These are phyloP conservation scores for Sylvia borin DNA, from an alignment of 2,797 vertebrate genomes.

Conservation along the genomic window DNA sequence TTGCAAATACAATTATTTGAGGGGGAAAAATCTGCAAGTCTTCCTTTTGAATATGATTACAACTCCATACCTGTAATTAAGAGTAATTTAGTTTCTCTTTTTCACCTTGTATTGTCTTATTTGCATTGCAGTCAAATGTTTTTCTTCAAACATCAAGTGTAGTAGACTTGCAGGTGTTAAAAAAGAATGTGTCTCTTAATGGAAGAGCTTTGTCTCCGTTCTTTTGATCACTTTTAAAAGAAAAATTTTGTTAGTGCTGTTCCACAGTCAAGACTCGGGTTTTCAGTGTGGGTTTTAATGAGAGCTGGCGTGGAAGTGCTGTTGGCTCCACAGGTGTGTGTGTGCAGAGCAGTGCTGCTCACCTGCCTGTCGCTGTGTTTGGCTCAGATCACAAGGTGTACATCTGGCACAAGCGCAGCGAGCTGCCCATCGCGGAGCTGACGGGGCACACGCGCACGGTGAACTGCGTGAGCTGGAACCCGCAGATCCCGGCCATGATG, in stretches of 20 bases:
- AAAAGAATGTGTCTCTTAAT: neutral
- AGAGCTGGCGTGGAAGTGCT: neutral
- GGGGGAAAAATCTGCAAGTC: neutral
- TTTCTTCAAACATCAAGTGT: neutral
- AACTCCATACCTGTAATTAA: neutral
- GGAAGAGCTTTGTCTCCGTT: neutral
- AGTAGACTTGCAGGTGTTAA: neutral
- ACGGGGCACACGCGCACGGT: conserved; percentile 98
- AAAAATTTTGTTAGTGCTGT: neutral
- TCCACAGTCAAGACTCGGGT: rapidly evolving
- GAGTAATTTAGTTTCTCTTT: neutral
- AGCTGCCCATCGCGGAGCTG: conserved; percentile 96
- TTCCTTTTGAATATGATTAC: neutral
- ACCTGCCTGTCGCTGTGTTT: neutral
- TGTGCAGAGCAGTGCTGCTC: neutral
- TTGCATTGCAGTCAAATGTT: neutral
- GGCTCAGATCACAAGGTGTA: conserved; percentile 97
- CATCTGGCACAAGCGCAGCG: conserved; percentile 98
- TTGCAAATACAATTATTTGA: neutral
- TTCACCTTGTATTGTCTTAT: neutral
- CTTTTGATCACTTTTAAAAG: neutral
- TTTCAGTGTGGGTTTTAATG: neutral
- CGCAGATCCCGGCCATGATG: conserved; percentile 94
- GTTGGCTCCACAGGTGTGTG: rapidly evolving
- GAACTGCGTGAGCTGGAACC: conserved; percentile 99